Base-by-base conservation (phyloP, 37 sponge, comb jelly and placozoan species). In the Bolinopsis microptera region DNA sequence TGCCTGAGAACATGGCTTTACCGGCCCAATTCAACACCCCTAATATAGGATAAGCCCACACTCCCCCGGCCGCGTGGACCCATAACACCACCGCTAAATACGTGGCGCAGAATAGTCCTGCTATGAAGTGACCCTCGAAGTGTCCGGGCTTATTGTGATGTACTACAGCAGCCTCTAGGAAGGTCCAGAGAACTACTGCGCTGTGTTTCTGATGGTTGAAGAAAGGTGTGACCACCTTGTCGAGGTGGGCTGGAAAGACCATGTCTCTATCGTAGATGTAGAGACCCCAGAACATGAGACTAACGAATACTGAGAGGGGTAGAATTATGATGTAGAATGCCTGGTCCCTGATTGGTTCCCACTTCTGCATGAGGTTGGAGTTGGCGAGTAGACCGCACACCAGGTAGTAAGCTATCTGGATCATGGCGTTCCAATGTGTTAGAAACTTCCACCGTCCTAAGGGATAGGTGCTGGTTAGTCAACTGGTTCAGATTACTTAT, bases 141-240 rank as follows among this genome's bases (percentile, higher is more conserved):
- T 36, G 22, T 30, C 38, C 35, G 37, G 82, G 82, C 16, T 16
- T 35, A 8, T 13, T 2, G 82, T 80, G 82, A 36, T 80, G 82
- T 1, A 80, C 82, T 80, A 80, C 32, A 35, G 38, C 38, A 2
- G 38, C 35, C 82, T 80, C 82, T 35, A 35, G 38, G 36, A 80
- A 36, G 21, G 82, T 36, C 82, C 82, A 80, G 16, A 80, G 9
- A 3, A 80, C 38, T 3, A 80, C 30, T 5, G 82, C 82, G 38
- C 32, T 80, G 38, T 80, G 82, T 80, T 80, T 80, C 82, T 80
- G 82, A 35, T 80, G 82, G 38, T 80, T 80, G 82, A 80, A 80
- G 82, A 80, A 80, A 36, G 82, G 82, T 23, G 82, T 80, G 37
- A 80, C 38, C 82, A 80, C 38, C 82, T 80, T 35, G 38, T 80